Conservation (phyloP, 1,140 invertebrate genomes). For the Lordiphosa clarofinis region DNA sequence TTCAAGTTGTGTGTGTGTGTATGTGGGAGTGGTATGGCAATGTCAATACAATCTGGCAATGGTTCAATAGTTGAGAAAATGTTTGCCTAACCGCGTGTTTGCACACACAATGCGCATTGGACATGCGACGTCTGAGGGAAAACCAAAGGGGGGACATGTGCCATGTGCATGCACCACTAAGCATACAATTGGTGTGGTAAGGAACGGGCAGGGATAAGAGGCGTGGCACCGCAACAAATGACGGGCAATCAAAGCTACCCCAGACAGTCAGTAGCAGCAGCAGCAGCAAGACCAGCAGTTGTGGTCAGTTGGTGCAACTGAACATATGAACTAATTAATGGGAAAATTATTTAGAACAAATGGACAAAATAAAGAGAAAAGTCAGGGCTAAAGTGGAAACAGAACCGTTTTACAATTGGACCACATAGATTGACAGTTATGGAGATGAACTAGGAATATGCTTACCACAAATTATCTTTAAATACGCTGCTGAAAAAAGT, state of each 20-base stretch:
- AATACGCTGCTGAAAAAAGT: too few relatives aligned
- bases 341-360: too few relatives aligned
- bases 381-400: too few relatives aligned
- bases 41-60: conserved; percentile 72
- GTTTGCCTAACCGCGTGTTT: conserved; percentile 68
- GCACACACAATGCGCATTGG: conserved; percentile 60
- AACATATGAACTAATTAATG: conserved; percentile 7
- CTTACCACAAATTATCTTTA: too few relatives aligned
- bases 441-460: too few relatives aligned
- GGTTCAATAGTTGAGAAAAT: conserved; percentile 76
- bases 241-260: conserved; percentile 42
- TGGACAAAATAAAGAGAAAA: too few relatives aligned
- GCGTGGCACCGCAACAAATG: conserved; percentile 62
- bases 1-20: conserved; percentile 31
- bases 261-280: conserved; percentile 2
- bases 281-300: conserved; percentile 6
- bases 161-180: conserved; percentile 52
- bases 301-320: conserved; percentile 5
- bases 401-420: too few relatives aligned
- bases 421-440: too few relatives aligned
- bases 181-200: conserved; percentile 45
- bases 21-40: conserved; percentile 32
- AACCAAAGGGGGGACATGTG: conserved; percentile 32
- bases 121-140: conserved; percentile 21
- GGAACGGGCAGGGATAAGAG: conserved; percentile 8